Percentiles rank a stretch among this genome's conserved stretches.
phyloP scores from a whole-genome alignment of 2,797 vertebrate species.

The Eleutherodactylus coqui region DNA sequence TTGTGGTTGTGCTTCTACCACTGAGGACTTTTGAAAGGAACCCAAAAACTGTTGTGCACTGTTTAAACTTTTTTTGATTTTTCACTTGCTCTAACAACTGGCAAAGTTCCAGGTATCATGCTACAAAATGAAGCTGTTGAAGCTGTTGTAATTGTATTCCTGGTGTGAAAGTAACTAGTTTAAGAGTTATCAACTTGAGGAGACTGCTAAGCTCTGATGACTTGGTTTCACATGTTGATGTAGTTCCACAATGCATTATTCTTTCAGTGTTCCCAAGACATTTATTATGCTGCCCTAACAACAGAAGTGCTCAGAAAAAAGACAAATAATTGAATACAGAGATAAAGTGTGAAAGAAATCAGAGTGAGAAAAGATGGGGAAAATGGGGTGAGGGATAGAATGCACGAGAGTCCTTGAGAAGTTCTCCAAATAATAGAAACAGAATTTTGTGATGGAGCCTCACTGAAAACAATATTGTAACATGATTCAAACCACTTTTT shows the following conservation, averaged over 20 bases:
- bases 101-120: conserved; percentile 19
- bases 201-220: conserved; percentile 11
- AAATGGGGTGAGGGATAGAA: background rate
- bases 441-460: conserved; percentile 44
- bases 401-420: conserved; percentile 15
- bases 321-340: background rate
- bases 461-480: conserved; percentile 63
- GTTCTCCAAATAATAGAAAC: conserved; percentile 41
- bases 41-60: background rate
- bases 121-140: conserved; percentile 5
- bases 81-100: conserved; percentile 9
- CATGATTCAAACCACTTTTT: conserved; percentile 64
- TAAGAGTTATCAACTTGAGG: conserved; percentile 26
- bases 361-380: conserved; percentile 24
- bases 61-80: background rate
- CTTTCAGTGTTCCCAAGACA: conserved; percentile 10
- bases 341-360: conserved; percentile 19
- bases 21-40: background rate
- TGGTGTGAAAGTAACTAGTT: conserved; percentile 24
- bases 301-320: background rate
- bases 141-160: background rate
- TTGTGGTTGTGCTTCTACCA: background rate
- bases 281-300: conserved; percentile 9
- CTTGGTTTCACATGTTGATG: conserved; percentile 29
- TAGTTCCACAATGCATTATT: conserved; percentile 6